Conservation (phyloP, 1,140 invertebrate genomes). For the Papilio dardanus region DNA sequence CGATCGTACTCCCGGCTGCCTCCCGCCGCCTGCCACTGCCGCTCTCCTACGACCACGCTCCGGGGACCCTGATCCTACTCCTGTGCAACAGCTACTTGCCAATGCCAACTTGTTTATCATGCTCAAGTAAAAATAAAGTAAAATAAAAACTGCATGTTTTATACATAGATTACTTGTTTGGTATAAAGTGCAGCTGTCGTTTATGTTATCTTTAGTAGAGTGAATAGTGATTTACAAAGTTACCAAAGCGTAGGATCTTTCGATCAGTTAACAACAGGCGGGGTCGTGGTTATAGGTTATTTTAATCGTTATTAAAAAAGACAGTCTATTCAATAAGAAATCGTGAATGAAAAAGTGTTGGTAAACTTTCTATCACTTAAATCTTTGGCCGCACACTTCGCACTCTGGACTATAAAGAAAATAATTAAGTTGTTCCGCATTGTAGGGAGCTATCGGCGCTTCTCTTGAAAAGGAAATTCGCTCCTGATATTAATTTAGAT, state of each 20-base stretch:
- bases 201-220: too few species aligned
- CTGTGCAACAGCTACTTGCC: not conserved
- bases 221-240: too few species aligned
- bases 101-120: constrained; percentile 1
- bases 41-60: not conserved
- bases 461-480: not conserved
- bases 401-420: not conserved
- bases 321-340: not conserved
- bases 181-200: not conserved
- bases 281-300: too few species aligned
- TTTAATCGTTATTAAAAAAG: too few species aligned
- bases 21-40: not conserved
- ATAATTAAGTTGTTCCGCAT: not conserved
- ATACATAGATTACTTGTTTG: not conserved
- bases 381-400: not conserved
- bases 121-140: not conserved
- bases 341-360: not conserved
- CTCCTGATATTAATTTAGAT: constrained; percentile 10
- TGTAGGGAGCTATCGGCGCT: constrained; percentile 3
- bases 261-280: too few species aligned
- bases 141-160: not conserved
- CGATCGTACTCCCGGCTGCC: not conserved
- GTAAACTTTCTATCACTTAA: not conserved
- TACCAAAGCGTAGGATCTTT: too few species aligned
- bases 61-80: not conserved